Percentiles rank a stretch among this genome's conserved stretches.
Evolutionary conservation across 2,113 vertebrate genomes (phyloP).

Genomic region (Coreoperca whiteheadi): DNA sequence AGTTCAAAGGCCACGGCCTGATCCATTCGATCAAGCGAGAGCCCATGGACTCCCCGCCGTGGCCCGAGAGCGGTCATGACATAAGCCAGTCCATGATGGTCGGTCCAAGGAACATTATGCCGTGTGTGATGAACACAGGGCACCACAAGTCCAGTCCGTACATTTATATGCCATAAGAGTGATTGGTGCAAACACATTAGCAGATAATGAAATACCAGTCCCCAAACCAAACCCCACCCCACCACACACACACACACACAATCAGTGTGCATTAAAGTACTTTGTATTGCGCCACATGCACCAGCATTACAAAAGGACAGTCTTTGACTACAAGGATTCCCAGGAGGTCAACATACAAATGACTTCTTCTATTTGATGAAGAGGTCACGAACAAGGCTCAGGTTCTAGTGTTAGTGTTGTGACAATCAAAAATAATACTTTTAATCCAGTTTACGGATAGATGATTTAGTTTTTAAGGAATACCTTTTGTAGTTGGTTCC

Average conservation of each 20-base stretch:
- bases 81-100: conserved; percentile 68
- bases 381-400: conserved; percentile 73
- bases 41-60: conserved; percentile 89
- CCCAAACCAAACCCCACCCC: too few relatives aligned
- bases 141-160: conserved; percentile 82
- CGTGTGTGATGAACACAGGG: conserved; percentile 77
- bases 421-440: conserved; percentile 69
- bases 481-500: conserved; percentile 69
- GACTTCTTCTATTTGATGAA: conserved; percentile 54
- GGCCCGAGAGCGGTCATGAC: conserved; percentile 82
- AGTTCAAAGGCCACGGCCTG: conserved; percentile 87
- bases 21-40: conserved; percentile 92
- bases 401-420: conserved; percentile 70
- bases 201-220: conserved; percentile 9
- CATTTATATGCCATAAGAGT: conserved; percentile 80
- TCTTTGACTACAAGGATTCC: conserved; percentile 40
- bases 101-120: conserved; percentile 83
- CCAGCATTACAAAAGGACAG: conserved; percentile 63
- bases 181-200: conserved; percentile 6
- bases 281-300: conserved; percentile 38
- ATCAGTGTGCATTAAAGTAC: conserved; percentile 52
- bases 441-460: conserved; percentile 51
- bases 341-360: conserved; percentile 47
- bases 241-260: conserved; percentile 10
- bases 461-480: conserved; percentile 57